Evolutionary conservation across 2,113 vertebrate species (phyloP).

Genomic region (Alethe castanea): DNA sequence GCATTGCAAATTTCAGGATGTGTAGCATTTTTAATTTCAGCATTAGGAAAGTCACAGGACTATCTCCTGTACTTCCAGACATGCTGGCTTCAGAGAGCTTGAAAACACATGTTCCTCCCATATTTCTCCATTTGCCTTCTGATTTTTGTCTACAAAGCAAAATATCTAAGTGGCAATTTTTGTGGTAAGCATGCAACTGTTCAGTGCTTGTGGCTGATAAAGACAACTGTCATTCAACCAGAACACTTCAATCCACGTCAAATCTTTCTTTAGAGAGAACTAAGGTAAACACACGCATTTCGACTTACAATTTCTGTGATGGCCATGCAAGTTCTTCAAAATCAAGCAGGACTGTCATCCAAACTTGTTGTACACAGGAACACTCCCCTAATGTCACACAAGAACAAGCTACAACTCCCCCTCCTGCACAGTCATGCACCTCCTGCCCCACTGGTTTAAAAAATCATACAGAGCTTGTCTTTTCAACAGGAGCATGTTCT

Average conservation of each 20-base stretch:
- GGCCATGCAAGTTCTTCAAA: neutral
- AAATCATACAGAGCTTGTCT: accelerated
- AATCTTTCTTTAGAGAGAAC: neutral
- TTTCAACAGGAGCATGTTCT: neutral
- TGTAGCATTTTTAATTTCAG: neutral
- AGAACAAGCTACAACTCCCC: neutral
- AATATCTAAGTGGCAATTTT: neutral
- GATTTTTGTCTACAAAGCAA: neutral
- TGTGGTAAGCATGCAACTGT: neutral
- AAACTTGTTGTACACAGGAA: neutral
- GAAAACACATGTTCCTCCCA: neutral
- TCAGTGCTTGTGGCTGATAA: neutral
- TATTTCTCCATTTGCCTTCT: neutral
- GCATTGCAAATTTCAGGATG: neutral
- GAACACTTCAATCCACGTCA: neutral
- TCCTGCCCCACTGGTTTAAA: neutral
- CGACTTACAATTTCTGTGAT: neutral
- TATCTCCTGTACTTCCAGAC: neutral
- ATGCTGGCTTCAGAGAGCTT: neutral
- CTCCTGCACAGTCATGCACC: neutral
- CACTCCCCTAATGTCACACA: neutral
- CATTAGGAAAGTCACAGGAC: neutral
- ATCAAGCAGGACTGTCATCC: neutral
- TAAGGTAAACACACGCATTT: neutral
- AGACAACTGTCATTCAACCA: neutral